Evolutionary conservation across 1,140 invertebrate species (phyloP), one percentile per base, ranked within the genome.

Genomic region (Palaemon carinicauda): DNA sequence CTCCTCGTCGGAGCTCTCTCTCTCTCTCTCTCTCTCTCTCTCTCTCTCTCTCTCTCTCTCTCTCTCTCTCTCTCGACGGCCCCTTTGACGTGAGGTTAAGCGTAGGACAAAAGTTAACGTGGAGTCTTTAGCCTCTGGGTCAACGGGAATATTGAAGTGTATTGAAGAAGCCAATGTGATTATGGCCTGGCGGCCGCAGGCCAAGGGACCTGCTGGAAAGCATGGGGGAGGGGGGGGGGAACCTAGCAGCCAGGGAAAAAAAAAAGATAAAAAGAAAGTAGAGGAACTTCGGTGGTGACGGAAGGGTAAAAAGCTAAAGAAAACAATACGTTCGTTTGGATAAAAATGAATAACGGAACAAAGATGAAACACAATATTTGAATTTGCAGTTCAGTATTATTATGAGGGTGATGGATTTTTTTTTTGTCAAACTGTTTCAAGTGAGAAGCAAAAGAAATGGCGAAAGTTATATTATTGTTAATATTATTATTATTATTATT

Each of bases 131-230:
- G 65, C 41, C 60, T 29, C 2, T 14, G 21, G 65, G 80, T 52
- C 33, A 73, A 52, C 5, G 24, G 12, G 80, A 82, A 82, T 82
- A 82, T 82, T 82, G 80, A 52, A 82, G 80, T 82, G 80, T 82
- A 82, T 65, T 82, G 80, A 82, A 82, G 80, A 82, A 82, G 65
- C n/a, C 65, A 82, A 82, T 82, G 80, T 82, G 80, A 69, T 69
- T 69, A 69, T 69, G 65, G 65, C 3, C 9, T 17, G 29, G n/a
- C 10, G n/a, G 14, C 10, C 10, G 60, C 10, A n/a, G 60, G 60
- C n/a, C 12, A 21, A 21, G n/a, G 21, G n/a, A 65, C 12, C 24
- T 12, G 24, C 10, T 14, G 9, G 24, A 7, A 5, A 19, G n/a
- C 24, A 12, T 24, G 21, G 1, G 65, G 65, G 1, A 15, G 65